Base-by-base conservation (phyloP, 1,140 invertebrate genomes). In the Drosophila rufa region DNA sequence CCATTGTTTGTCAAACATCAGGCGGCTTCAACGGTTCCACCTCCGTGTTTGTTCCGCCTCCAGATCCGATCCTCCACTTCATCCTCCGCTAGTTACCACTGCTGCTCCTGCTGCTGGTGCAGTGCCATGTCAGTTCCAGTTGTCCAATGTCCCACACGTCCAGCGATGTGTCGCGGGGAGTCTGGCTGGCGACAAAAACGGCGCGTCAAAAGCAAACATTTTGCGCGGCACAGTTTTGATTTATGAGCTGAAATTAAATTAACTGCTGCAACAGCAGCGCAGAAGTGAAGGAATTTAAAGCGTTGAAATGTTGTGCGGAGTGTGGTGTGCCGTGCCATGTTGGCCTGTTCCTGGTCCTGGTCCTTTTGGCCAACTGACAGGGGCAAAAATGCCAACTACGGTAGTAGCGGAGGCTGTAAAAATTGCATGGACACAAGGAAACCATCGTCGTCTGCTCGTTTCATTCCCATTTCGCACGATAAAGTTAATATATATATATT, bases 231-330 rank as follows among this genome's bases (percentile, higher is more conserved):
- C 76, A 91, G 80, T 91, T 91, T 91, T 91, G 87, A 91, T 91
- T 91, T 91, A 91, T 91, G 87, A 89, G 89, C 83, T 89, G 80
- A 91, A 91, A 91, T 91, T 89, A 89, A 91, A 91, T 91, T 84
- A 89, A 91, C 80, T 85, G 86, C 73, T 66, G 62, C 77, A 79
- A 51, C 68, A 80, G 57, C 77, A 69, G 46, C 47, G 64, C 69
- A 65, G 57, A 47, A 59, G 43, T 56, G 60, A 67, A 83, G 79
- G 83, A 87, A 87, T 87, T 87, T 83, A 73, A 87, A 80, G 83
- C 83, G 79, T 77, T 87, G 84, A 86, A 86, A 80, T 87, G 79
- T 38, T 33, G 42, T 11, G 14, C 15, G 38, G 22, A 25, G 14
- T 40, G 38, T 15, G 14, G 38, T 40, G 38, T 42, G 40, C 6